Evolutionary conservation across 2,113 vertebrate genomes (phyloP).

Genomic region (Pseudorectes ferrugineus): DNA sequence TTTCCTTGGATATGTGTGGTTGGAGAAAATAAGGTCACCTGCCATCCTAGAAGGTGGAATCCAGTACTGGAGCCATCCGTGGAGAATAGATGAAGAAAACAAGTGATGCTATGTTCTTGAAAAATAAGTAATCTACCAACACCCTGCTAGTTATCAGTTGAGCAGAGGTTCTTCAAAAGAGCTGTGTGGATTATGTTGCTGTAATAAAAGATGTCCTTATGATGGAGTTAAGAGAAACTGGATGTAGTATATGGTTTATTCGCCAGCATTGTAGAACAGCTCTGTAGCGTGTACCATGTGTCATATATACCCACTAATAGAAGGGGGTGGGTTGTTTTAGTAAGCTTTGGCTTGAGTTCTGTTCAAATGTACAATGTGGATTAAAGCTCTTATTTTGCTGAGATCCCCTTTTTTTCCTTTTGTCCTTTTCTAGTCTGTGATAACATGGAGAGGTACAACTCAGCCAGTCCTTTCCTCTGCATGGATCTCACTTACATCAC

Average conservation of each 20-base stretch:
- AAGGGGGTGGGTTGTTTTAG: not conserved
- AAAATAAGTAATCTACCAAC: not conserved
- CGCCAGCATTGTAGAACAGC: not conserved
- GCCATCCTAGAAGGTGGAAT: not conserved
- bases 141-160: not conserved
- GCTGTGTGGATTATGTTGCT: not conserved
- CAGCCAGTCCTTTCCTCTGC: slow-evolving; percentile 91
- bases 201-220: not conserved
- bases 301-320: not conserved
- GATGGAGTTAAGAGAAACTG: not conserved
- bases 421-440: slow-evolving; percentile 83
- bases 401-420: not conserved
- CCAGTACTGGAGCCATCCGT: not conserved
- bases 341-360: not conserved
- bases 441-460: slow-evolving; percentile 87
- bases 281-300: not conserved
- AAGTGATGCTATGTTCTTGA: not conserved
- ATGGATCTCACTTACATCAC: slow-evolving; percentile 98
- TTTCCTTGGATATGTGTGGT: not conserved
- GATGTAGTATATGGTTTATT: not conserved
- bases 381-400: not conserved
- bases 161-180: not conserved
- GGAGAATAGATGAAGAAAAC: not conserved
- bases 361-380: not conserved
- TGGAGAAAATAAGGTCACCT: not conserved